Evolutionary conservation across 1,140 invertebrate genomes (phyloP).

Genomic region (Aplysia californica): DNA sequence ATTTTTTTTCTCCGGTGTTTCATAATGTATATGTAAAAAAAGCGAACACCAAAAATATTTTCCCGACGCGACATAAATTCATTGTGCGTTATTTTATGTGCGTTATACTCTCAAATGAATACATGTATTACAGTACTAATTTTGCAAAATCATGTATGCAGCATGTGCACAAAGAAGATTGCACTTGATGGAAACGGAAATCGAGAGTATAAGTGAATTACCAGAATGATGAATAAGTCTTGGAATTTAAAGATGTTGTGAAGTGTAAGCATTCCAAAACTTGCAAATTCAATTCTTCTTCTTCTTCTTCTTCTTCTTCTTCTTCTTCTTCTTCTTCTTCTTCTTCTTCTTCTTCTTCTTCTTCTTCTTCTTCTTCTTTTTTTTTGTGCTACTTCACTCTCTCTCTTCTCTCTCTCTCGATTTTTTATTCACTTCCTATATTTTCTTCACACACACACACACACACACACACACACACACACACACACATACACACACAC

Average conservation of each 20-base stretch:
- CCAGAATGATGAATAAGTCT: neutral
- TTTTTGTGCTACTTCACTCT: neutral
- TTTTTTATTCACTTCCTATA: neutral
- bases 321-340: neutral
- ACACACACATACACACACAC: constrained; percentile 4
- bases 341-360: neutral
- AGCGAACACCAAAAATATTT: no score
- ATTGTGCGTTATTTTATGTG: no score
- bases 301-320: neutral
- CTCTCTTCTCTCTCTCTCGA: no score
- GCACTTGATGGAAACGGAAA: neutral
- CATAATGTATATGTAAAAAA: no score
- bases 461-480: constrained; percentile 1
- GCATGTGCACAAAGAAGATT: neutral
- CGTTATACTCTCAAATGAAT: no score
- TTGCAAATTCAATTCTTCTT: neutral
- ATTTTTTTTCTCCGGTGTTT: no score
- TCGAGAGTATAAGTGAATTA: neutral
- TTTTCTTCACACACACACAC: neutral
- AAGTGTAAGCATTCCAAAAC: neutral
- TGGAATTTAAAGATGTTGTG: neutral
- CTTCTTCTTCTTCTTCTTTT: neutral
- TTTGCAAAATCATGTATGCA: neutral
- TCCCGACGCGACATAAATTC: no score
- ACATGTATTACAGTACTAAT: neutral